Evolutionary conservation across 2,113 vertebrate species (phyloP), one percentile per base, ranked within the genome.

Genomic region (Bubo bubo): DNA sequence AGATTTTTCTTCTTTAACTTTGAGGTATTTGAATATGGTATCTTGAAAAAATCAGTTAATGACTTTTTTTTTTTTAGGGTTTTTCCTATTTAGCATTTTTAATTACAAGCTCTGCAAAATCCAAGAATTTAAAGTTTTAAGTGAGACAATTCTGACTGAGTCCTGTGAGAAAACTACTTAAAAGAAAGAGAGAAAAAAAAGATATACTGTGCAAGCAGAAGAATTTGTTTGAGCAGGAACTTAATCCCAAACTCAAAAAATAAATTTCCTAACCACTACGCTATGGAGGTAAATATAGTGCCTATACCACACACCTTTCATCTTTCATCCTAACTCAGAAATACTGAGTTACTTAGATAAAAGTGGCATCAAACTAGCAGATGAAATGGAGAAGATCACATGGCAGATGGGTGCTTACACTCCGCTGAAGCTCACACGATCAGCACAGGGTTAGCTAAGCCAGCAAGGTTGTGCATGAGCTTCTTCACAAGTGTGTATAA

Each of bases 231-330:
- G 30, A 81, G 23, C 55, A 88, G 82, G 50, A 81, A 81, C 59
- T 64, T 90, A 60, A 87, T 73, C 88, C 45, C 55, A 80, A 77
- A 92, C 85, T 90, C 77, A 92, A 77, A 81, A 76, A 87, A 23
- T 35, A 80, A 58, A 10, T 59, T 87, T 6, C n/a, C n/a, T 84
- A 84, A 80, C 55, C 39, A 70, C 59, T 32, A 23, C 15, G 10
- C 63, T 64, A 9, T 14, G 18, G 39, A 77, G 45, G 32, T 59
- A 86, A 86, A 80, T 34, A 59, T 30, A 50, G 39, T 28, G 22
- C 13, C 63, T 68, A n/a, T 12, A 76, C 37, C 24, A 90, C 30
- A 79, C 27, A 60, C 20, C 39, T 88, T 80, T 88, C 56, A 52
- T 70, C 39, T 73, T 81, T 58, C 55, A 52, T 19, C 74, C 2